Evolutionary conservation across 2,797 vertebrate species (phyloP).

Genomic region (Aeoliscus strigatus): DNA sequence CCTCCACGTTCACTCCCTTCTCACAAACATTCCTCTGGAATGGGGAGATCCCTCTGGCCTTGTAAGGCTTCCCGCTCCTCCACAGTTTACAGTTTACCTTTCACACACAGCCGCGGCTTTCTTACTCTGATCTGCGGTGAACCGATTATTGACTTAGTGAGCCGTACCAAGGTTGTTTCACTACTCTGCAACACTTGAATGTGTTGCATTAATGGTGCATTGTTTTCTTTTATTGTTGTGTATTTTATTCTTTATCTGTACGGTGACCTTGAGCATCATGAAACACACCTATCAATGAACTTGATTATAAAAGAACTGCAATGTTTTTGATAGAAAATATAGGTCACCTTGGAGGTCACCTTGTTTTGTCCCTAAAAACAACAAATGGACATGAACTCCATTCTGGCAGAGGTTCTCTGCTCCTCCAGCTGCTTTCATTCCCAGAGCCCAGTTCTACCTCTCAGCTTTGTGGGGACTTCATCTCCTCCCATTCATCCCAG

Average conservation of each 20-base stretch:
- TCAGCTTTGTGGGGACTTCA: constrained; percentile 10
- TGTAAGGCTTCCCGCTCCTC: constrained; percentile 71
- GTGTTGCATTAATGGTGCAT: no score
- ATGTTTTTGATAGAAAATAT: no score
- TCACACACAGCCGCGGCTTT: constrained; percentile 33
- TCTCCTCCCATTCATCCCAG: not conserved
- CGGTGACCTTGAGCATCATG: no score
- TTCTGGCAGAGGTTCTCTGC: no score
- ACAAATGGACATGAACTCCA: constrained; percentile 63
- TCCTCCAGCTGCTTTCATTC: constrained; percentile 15
- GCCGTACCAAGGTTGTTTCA: constrained; percentile 1
- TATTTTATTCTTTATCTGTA: no score
- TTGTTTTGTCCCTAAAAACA: no score
- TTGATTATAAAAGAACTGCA: no score
- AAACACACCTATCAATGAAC: no score
- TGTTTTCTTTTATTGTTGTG: no score
- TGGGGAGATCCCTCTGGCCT: constrained; percentile 73
- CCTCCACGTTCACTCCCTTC: constrained; percentile 30
- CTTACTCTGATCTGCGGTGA: constrained; percentile 28
- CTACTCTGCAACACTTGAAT: constrained; percentile 7
- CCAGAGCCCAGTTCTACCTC: constrained; percentile 10
- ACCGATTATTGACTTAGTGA: constrained; percentile 16
- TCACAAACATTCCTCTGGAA: constrained; percentile 67
- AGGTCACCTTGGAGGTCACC: no score
- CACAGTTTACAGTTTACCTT: constrained; percentile 76